Evolutionary conservation across 1,140 invertebrate genomes (phyloP).

Genomic region (Chelonus insularis): DNA sequence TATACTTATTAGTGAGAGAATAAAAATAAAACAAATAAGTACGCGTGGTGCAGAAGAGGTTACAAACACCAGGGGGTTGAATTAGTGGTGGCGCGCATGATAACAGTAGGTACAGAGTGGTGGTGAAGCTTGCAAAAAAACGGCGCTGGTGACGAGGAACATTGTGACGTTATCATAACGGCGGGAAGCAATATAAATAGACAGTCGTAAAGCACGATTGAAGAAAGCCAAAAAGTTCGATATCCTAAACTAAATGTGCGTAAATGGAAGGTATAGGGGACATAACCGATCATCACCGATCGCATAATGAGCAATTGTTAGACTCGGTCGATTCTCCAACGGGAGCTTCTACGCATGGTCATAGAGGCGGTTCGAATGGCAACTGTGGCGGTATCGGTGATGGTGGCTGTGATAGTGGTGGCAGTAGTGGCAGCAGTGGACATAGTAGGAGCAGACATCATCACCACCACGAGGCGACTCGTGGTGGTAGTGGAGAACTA

Average conservation of each 20-base stretch:
- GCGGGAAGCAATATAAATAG: background rate
- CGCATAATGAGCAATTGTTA: constrained; percentile 64
- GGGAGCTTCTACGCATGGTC: constrained; percentile 62
- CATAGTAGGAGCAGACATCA: constrained; percentile 23
- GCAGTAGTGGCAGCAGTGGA: constrained; percentile 39
- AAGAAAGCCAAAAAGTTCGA: constrained; percentile 35
- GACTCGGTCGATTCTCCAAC: constrained; percentile 63
- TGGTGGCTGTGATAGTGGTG: constrained; percentile 48
- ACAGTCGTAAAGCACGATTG: constrained; percentile 17
- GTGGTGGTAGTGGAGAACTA: constrained; percentile 6
- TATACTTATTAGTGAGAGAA: too few species aligned
- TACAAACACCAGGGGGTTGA: constrained; percentile 9
- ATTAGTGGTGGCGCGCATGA: background rate
- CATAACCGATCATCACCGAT: constrained; percentile 67
- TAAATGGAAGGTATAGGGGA: constrained; percentile 70
- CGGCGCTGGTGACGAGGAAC: background rate
- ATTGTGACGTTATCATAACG: background rate
- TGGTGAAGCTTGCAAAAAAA: constrained; percentile 7
- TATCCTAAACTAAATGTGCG: constrained; percentile 53
- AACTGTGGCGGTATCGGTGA: constrained; percentile 58
- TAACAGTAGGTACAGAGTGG: background rate
- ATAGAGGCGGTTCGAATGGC: constrained; percentile 55
- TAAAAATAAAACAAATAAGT: too few species aligned
- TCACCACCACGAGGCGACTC: constrained; percentile 29
- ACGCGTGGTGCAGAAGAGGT: background rate